Conservation (phyloP, 2,797 vertebrate species). For the Tolypeutes matacus region DNA sequence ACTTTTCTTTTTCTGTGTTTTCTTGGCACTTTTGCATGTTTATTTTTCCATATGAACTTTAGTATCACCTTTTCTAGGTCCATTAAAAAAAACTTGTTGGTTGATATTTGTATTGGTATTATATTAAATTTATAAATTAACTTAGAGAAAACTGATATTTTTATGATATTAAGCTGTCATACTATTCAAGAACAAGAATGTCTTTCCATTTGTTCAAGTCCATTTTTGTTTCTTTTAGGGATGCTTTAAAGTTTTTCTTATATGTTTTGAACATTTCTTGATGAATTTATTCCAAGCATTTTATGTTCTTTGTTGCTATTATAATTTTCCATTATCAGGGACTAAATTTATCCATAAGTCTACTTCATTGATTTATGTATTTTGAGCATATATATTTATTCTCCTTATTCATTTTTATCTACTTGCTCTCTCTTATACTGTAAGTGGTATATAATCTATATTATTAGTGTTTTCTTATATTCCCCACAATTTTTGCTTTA, state of each 20-base stretch:
- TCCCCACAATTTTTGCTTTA: background rate
- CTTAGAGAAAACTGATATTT: background rate
- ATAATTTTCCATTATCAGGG: background rate
- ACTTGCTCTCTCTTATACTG: background rate
- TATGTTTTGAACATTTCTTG: background rate
- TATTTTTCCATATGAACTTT: background rate
- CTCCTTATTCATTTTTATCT: background rate
- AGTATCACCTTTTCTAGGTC: background rate
- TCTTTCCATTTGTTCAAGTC: no score
- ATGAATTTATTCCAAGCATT: background rate
- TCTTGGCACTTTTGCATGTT: background rate
- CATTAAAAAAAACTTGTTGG: background rate
- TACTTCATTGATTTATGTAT: no score
- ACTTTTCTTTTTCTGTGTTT: conserved; percentile 27
- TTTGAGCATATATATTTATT: background rate
- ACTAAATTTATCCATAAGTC: no score
- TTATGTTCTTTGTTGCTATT: background rate
- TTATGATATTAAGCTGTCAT: no score
- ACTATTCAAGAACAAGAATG: no score
- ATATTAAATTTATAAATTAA: no score
- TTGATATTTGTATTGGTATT: background rate
- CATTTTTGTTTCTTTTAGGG: background rate
- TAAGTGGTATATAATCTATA: background rate
- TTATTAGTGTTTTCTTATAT: conserved; percentile 13
- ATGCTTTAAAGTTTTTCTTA: background rate